Base-by-base conservation (phyloP, 2,888 invertebrate genomes). In the Kryphioiulus occultus region DNA sequence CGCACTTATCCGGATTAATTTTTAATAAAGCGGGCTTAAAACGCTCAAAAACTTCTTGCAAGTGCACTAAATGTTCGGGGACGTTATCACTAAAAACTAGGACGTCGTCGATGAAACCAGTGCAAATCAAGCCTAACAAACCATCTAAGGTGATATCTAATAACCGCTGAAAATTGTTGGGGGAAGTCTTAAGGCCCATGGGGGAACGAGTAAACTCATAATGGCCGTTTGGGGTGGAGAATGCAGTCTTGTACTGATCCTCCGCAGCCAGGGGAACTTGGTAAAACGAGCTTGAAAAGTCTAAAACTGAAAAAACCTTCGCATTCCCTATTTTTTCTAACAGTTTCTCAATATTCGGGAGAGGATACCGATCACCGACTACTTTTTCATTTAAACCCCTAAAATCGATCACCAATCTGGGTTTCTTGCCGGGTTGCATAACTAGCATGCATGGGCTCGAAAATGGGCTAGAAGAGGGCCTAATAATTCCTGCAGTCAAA, bases 241-340 rank as follows among this genome's bases (percentile, higher is more conserved):
- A 88, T 10, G 89, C 89, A 19, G 87, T 89, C 53, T 88, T 89
- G 59, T 68, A 68, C 26, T 85, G 42, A 19, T 88, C 87, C 44
- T 85, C 47, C 15, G 53, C 44, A 2, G 39, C 9, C 42, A 89
- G 78, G 35, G 53, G 86, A 17, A 89, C 59, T 59, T 88, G 89
- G n/a, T 84, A 89, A 53, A 88, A 89, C 1, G 88, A 88, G 12
- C 86, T 47, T 5, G 44, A 90, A 35, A 91, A 87, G 86, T 92
- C 91, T 0, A 92, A 88, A 0, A 90, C 90, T 0, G 91, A 91
- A 32, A 89, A 88, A 53, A 89, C 90, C 9, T 86, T 89, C 30
- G 89, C 89, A 0, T 90, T 91, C 0, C 90, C 88, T 10, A 92
- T 85, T 19, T 89, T 26, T 30, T 88, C 88, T 0, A 89, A 22